Conservation (phyloP, 2,888 invertebrate species). For the Asteroscopus sphinx region DNA sequence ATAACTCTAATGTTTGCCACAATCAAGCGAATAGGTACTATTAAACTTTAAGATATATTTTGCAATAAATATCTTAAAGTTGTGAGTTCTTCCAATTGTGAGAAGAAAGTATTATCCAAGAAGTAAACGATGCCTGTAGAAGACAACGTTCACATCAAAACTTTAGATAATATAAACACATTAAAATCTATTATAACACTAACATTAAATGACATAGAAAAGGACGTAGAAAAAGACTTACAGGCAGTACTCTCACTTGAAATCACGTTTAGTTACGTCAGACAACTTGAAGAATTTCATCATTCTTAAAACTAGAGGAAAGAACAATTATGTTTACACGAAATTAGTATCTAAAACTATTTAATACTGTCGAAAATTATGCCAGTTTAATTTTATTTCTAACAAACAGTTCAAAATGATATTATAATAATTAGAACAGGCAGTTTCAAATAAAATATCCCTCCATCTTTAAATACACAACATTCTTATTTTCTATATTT, state of each 20-base stretch:
- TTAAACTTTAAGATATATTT: conserved; percentile 35
- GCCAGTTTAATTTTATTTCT: conserved; percentile 15
- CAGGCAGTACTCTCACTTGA: conserved; percentile 84
- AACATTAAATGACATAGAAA: conserved; percentile 88
- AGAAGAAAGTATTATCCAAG: conserved; percentile 8
- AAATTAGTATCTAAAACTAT: conserved; percentile 33
- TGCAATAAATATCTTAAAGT: conserved; percentile 25
- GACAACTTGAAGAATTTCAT: conserved; percentile 63
- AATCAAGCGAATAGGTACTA: conserved; percentile 41
- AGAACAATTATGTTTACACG: conserved; percentile 35
- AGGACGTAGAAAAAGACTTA: conserved; percentile 87
- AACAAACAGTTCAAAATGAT: conserved; percentile 7
- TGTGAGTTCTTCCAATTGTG: conserved; percentile 27
- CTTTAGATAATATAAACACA: conserved; percentile 27
- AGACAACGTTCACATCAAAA: conserved; percentile 34
- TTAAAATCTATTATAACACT: conserved; percentile 72
- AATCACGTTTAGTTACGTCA: conserved; percentile 85
- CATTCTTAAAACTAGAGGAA: conserved; percentile 38
- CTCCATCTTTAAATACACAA: conserved; percentile 1
- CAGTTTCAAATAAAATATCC: not conserved
- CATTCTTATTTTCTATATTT: conserved; percentile 3
- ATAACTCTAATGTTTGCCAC: conserved; percentile 46
- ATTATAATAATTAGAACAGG: not conserved
- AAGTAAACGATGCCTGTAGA: conserved; percentile 37
- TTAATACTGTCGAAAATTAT: conserved; percentile 54